Evolutionary conservation across 2,113 vertebrate species (phyloP), one percentile per base, ranked within the genome.

Genomic region (Percina caprodes): DNA sequence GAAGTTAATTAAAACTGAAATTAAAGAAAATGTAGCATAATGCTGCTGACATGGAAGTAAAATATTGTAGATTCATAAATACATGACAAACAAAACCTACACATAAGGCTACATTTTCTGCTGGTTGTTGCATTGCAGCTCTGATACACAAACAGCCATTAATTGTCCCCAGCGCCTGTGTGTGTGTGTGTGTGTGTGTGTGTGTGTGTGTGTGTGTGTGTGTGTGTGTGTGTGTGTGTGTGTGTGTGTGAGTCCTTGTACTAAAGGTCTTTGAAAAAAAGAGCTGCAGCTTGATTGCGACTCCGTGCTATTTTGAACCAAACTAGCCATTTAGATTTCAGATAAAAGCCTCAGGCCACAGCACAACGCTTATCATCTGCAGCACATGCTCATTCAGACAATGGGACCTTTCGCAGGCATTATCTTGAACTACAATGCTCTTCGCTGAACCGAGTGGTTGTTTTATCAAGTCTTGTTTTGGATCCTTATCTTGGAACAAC

Each of bases 381-480:
- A 63, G 63, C 89, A 90, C 83, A 89, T 67, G 86, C 73, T 87
- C 2, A 3, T 15, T 58, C 84, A 85, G 74, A 92, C 87, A 92
- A 92, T 89, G 74, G 72, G 52, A 69, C 24, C 62, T 66, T 70
- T 79, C 42, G 4, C 61, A 66, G 48, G 52, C 80, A 83, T 91
- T 89, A 83, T 92, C 77, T 78, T 30, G 2, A 23, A 77, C 18
- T 18, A 89, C 86, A 90, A 91, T 89, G 55, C 21, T 26, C 49
- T 16, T 21, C 0, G 3, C 35, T 69, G n/a, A 67, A 82, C 61
- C 15, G 19, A 70, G 45, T 21, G 16, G 2, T 12, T 60, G 56
- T 77, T 86, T 65, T 26, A 45, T 76, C 24, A 21, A 66, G 16
- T 23, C 15, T 68, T 18, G 23, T 59, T 76, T 59, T 23, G 10